Evolutionary conservation across 2,797 vertebrate species (phyloP).

Genomic region (Halcyon leucocephala): DNA sequence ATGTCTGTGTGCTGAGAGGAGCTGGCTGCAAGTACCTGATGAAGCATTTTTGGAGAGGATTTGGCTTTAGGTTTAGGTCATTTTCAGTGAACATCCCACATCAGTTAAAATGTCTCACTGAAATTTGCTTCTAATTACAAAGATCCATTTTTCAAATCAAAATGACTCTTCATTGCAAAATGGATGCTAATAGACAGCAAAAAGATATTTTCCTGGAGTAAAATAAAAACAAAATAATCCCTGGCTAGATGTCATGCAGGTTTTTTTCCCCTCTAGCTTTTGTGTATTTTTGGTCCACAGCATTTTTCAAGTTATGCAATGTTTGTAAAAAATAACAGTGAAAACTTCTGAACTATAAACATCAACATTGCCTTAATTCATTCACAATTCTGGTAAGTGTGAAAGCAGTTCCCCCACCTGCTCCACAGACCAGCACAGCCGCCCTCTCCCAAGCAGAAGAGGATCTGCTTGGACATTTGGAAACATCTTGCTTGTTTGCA

Average conservation of each 20-base stretch:
- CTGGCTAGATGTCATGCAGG: neutral
- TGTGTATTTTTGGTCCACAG: neutral
- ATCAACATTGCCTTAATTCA: neutral
- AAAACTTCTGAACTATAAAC: neutral
- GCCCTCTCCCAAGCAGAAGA: neutral
- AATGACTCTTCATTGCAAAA: neutral
- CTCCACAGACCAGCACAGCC: accelerated
- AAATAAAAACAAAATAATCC: neutral
- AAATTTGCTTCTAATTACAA: conserved; percentile 21
- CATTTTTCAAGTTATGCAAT: neutral
- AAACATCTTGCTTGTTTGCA: neutral
- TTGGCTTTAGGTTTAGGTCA: neutral
- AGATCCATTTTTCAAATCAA: neutral
- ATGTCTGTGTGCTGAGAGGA: neutral
- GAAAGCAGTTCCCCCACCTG: neutral
- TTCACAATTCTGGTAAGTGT: neutral
- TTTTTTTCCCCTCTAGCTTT: neutral
- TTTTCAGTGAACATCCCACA: neutral
- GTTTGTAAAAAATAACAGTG: neutral
- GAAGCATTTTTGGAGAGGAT: neutral
- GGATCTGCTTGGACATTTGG: neutral
- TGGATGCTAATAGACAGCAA: neutral
- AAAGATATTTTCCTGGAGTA: neutral
- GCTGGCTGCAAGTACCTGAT: neutral
- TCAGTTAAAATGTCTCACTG: neutral